Percentiles rank a stretch among this genome's conserved stretches.
phyloP scores from a whole-genome alignment of 37 sponge, comb jelly and placozoan genomes.

The Mnemiopsis leidyi region DNA sequence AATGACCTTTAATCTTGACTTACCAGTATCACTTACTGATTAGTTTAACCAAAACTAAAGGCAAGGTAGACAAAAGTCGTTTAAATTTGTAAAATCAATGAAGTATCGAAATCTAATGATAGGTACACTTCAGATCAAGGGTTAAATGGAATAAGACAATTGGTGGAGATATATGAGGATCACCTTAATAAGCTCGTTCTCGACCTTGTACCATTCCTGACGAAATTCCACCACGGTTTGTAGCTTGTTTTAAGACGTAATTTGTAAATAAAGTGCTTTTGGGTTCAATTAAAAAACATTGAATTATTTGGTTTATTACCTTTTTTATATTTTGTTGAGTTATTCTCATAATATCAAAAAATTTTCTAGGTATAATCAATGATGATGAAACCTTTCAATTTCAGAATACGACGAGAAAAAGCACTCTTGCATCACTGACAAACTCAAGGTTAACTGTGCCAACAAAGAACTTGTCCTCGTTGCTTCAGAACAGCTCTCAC shows the following conservation, averaged over 20 bases:
- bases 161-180: background rate
- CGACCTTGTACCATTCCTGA: background rate
- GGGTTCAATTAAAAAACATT: no score
- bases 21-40: background rate
- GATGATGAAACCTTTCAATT: no score
- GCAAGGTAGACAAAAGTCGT: background rate
- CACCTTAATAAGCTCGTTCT: background rate
- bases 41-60: background rate
- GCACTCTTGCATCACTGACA: constrained; percentile 4
- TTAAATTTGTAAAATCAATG: no score
- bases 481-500: constrained; percentile 19
- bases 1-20: background rate
- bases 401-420: background rate
- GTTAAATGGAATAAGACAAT: background rate
- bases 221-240: constrained; percentile 17
- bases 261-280: no score
- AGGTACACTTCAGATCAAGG: constrained; percentile 48
- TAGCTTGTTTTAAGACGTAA: no score
- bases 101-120: no score
- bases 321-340: no score
- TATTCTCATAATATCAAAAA: no score
- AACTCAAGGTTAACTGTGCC: background rate
- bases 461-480: constrained; percentile 59
- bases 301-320: no score
- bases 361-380: no score